Evolutionary conservation across 2,888 invertebrate genomes (phyloP).

Genomic region (Plagodis dolabraria): DNA sequence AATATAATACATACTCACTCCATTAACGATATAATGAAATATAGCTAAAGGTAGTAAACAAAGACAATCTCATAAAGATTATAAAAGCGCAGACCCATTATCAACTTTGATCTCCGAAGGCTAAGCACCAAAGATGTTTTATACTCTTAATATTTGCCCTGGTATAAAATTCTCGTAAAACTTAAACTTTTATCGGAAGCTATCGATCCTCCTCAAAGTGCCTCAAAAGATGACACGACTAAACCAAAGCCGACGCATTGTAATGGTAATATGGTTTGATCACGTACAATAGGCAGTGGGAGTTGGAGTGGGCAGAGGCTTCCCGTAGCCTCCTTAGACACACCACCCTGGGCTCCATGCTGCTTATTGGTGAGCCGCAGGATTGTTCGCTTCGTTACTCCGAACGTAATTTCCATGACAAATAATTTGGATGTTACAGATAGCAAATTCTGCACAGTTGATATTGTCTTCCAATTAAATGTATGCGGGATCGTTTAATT

Average conservation of each 20-base stretch:
- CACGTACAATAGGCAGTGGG: slow-evolving; percentile 75
- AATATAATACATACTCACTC: too few species aligned
- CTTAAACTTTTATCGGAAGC: slow-evolving; percentile 28
- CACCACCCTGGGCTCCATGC: slow-evolving; percentile 47
- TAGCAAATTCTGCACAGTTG: slow-evolving; percentile 6
- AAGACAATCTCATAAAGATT: too few species aligned
- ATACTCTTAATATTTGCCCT: too few species aligned
- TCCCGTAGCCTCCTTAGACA: slow-evolving; percentile 66
- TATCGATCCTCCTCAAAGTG: slow-evolving; percentile 25
- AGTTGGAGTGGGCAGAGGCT: slow-evolving; percentile 66
- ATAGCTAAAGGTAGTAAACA: too few species aligned
- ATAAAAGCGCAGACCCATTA: too few species aligned
- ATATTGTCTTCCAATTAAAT: slow-evolving; percentile 18
- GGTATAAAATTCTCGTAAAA: slow-evolving; percentile 23
- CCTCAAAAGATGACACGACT: slow-evolving; percentile 61
- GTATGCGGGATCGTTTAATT: slow-evolving; percentile 1
- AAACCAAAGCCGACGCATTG: slow-evolving; percentile 73
- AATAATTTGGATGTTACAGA: slow-evolving; percentile 19
- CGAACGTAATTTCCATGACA: slow-evolving; percentile 28
- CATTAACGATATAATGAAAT: too few species aligned
- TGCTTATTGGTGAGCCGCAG: slow-evolving; percentile 46
- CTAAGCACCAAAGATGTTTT: too few species aligned
- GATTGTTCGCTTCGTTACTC: slow-evolving; percentile 43
- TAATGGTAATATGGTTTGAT: slow-evolving; percentile 80
- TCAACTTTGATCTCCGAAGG: too few species aligned